Evolutionary conservation across 2,113 vertebrate genomes (phyloP).

Genomic region (Podarcis raffonei): DNA sequence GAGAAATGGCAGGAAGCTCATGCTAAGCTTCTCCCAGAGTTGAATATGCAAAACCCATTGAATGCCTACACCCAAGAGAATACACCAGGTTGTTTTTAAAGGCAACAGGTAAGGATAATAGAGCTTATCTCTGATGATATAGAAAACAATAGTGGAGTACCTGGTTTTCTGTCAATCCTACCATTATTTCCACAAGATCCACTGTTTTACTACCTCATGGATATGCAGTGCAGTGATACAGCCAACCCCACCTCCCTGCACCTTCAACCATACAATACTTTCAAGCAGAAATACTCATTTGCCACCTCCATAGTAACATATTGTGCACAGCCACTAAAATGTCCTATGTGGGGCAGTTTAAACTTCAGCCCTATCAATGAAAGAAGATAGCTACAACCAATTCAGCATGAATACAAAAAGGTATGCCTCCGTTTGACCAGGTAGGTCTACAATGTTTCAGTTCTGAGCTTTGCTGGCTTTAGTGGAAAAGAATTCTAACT

Average conservation of each 20-base stretch:
- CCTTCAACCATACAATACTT: not conserved
- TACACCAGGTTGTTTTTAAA: not conserved
- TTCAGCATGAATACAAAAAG: not conserved
- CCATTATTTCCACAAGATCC: not conserved
- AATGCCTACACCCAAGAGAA: constrained; percentile 13
- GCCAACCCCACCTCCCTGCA: not conserved
- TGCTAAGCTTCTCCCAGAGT: not conserved
- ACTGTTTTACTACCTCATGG: not conserved
- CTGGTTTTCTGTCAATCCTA: not conserved
- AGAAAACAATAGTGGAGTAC: not conserved
- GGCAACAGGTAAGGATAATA: not conserved
- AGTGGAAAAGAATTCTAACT: constrained; percentile 60
- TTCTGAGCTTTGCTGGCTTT: constrained; percentile 51
- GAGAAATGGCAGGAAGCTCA: constrained; percentile 7
- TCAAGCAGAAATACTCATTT: not conserved
- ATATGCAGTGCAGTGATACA: not conserved
- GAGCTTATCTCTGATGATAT: not conserved
- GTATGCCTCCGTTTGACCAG: constrained; percentile 43
- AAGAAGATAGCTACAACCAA: constrained; percentile 36
- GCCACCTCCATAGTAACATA: too few relatives aligned
- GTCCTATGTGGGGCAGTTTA: not conserved
- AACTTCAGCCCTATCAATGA: not conserved
- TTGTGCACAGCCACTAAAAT: not conserved
- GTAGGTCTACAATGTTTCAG: constrained; percentile 51
- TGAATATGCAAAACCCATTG: not conserved